Percentiles rank a stretch among this genome's conserved stretches.
Conservation (phyloP, 2,888 invertebrate genomes). For the Cryptocheilus praepositus region DNA sequence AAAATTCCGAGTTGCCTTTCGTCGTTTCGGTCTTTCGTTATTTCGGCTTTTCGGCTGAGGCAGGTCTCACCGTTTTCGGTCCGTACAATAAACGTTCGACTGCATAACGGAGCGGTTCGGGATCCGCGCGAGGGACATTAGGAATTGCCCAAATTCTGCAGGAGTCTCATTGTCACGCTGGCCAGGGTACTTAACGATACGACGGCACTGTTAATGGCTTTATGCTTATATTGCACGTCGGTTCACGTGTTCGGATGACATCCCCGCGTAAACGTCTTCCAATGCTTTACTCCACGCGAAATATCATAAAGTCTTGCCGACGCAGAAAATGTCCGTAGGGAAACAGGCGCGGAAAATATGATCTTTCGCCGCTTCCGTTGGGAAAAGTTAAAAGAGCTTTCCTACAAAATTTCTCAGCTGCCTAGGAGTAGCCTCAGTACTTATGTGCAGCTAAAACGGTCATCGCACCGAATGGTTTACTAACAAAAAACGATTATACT, state of each 20-base stretch:
- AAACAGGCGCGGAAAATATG: background rate
- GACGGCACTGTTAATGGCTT: constrained; percentile 56
- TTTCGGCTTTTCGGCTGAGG: too few relatives aligned
- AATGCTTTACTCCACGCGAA: background rate
- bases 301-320: background rate
- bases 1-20: too few relatives aligned
- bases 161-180: constrained; percentile 43
- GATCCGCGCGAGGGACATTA: constrained; percentile 36
- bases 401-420: too few relatives aligned
- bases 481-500: too few relatives aligned
- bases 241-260: too few relatives aligned
- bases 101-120: background rate
- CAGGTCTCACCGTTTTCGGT: constrained; percentile 7
- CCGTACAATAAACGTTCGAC: too few relatives aligned
- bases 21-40: too few relatives aligned
- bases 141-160: constrained; percentile 52
- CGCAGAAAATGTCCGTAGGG: constrained; percentile 25
- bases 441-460: too few relatives aligned
- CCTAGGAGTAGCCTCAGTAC: too few relatives aligned
- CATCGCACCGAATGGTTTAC: too few relatives aligned
- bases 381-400: too few relatives aligned
- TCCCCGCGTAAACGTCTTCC: constrained; percentile 12
- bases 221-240: constrained; percentile 57
- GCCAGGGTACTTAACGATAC: constrained; percentile 53
- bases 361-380: background rate